These are phyloP conservation scores for Pachyramphus minor DNA, from an alignment of 2,113 vertebrate genomes.

Conservation along the genomic window DNA sequence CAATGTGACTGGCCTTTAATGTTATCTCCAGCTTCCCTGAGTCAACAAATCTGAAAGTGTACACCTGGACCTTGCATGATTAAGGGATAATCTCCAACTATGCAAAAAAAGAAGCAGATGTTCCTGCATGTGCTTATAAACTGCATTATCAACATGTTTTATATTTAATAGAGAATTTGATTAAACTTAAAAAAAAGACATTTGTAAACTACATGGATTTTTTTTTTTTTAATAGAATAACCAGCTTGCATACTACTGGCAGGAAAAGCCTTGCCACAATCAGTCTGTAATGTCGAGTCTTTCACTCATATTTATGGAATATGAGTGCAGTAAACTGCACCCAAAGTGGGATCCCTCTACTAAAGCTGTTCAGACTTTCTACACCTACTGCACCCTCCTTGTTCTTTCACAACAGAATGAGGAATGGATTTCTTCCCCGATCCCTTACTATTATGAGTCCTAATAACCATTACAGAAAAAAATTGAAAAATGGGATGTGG, in stretches of 20 bases:
- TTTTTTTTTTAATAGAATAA: neutral
- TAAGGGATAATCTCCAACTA: constrained; percentile 66
- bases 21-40: constrained; percentile 40
- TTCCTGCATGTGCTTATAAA: constrained; percentile 31
- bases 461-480: neutral
- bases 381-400: neutral
- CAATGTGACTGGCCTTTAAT: constrained; percentile 2
- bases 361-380: neutral
- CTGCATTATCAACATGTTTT: neutral
- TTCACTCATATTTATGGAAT: neutral
- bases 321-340: neutral
- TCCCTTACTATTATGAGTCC: neutral
- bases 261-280: neutral
- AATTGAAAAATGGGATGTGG: neutral
- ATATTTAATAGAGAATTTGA: neutral
- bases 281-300: neutral
- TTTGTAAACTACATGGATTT: neutral
- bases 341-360: neutral
- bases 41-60: constrained; percentile 59
- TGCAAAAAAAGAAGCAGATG: constrained; percentile 33
- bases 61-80: constrained; percentile 42
- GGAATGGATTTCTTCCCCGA: neutral
- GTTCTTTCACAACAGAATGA: neutral
- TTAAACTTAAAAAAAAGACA: neutral
- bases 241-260: neutral